phyloP scores from a whole-genome alignment of 2,797 vertebrate species.

The Steatocranus sp. region DNA sequence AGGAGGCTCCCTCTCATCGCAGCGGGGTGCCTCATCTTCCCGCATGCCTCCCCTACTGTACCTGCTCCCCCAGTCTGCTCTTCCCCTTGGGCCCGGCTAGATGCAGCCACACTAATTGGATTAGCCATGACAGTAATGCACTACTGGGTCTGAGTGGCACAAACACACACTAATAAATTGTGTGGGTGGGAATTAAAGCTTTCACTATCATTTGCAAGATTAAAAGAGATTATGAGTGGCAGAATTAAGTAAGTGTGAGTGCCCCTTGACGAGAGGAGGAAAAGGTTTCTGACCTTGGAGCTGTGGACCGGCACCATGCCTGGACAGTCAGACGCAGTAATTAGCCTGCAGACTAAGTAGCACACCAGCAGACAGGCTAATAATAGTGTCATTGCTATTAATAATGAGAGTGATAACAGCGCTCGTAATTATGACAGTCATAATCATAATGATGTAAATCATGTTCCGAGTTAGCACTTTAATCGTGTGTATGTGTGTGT shows the following conservation, averaged over 20 bases:
- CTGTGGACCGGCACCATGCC: slow-evolving; percentile 43
- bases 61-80: slow-evolving; percentile 17
- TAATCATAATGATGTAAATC: slow-evolving; percentile 76
- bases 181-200: slow-evolving; percentile 78
- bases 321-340: slow-evolving; percentile 58
- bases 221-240: slow-evolving; percentile 82
- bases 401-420: slow-evolving; percentile 71
- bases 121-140: slow-evolving; percentile 82
- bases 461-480: slow-evolving; percentile 72
- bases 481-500: slow-evolving; percentile 22
- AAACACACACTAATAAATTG: slow-evolving; percentile 85
- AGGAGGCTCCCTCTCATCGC: slow-evolving; percentile 44
- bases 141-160: slow-evolving; percentile 73
- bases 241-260: slow-evolving; percentile 77
- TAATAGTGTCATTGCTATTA: slow-evolving; percentile 73
- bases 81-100: slow-evolving; percentile 19
- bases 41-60: slow-evolving; percentile 9
- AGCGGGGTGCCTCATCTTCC: slow-evolving; percentile 36
- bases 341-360: slow-evolving; percentile 60
- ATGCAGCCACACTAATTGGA: slow-evolving; percentile 86
- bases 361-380: slow-evolving; percentile 53
- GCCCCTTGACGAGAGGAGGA: slow-evolving; percentile 54
- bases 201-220: slow-evolving; percentile 78
- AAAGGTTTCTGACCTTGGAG: slow-evolving; percentile 58
- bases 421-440: slow-evolving; percentile 71